These are phyloP conservation scores for Lymantria monacha DNA, from an alignment of 2,888 invertebrate genomes.

Conservation along the genomic window DNA sequence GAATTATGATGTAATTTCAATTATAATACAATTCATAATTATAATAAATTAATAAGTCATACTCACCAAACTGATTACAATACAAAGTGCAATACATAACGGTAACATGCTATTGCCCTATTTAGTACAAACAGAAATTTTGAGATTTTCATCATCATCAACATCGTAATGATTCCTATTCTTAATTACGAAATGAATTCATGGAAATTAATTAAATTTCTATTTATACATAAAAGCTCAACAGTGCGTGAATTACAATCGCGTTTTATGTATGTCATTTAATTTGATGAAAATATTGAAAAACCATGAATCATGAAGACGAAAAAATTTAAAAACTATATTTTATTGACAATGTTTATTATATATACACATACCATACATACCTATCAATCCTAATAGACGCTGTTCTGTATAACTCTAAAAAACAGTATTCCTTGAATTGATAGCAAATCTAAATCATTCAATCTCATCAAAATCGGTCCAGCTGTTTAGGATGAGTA, in stretches of 20 bases:
- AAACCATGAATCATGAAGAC: too few relatives aligned
- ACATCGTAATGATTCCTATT: constrained; percentile 42
- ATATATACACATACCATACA: too few relatives aligned
- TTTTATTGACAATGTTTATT: too few relatives aligned
- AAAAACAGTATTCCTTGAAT: too few relatives aligned
- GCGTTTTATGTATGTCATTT: constrained; percentile 16
- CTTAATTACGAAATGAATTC: constrained; percentile 40
- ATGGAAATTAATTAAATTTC: constrained; percentile 56
- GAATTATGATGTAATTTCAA: too few relatives aligned
- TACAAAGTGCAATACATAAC: constrained; percentile 45
- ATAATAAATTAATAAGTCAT: neutral
- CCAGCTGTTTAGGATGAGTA: too few relatives aligned
- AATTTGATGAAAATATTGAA: neutral
- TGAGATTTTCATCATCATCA: constrained; percentile 45
- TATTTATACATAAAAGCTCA: constrained; percentile 36
- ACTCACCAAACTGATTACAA: constrained; percentile 53
- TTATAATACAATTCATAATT: too few relatives aligned
- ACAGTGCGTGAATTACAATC: constrained; percentile 40
- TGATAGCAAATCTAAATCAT: too few relatives aligned
- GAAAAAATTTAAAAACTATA: too few relatives aligned
- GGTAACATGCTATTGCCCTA: constrained; percentile 62
- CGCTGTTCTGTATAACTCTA: too few relatives aligned
- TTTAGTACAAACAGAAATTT: constrained; percentile 39
- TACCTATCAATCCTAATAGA: too few relatives aligned
- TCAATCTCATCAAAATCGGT: too few relatives aligned